Percentiles rank a stretch among this genome's conserved stretches.
Conservation (phyloP, 1,140 invertebrate genomes). For the Procambarus clarkii region DNA sequence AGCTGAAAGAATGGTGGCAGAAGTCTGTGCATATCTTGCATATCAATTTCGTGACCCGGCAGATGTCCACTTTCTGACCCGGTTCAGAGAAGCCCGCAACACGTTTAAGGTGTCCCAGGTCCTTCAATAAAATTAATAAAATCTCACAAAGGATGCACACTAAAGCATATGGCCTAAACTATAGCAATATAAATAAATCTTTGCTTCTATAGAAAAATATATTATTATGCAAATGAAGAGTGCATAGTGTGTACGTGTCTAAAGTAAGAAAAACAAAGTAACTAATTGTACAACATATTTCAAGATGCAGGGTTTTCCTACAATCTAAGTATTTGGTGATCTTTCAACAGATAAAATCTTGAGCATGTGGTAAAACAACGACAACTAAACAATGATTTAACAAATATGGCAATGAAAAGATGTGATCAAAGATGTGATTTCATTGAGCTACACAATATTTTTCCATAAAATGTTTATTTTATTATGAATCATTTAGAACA, state of each 20-base stretch:
- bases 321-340: background rate
- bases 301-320: slow-evolving; percentile 3
- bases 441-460: background rate
- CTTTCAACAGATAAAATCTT: background rate
- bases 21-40: slow-evolving; percentile 51
- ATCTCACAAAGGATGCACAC: slow-evolving; percentile 55
- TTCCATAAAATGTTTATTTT: background rate
- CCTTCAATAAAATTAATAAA: slow-evolving; percentile 61
- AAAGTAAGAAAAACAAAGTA: slow-evolving; percentile 30
- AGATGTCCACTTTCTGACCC: slow-evolving; percentile 59
- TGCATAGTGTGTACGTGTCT: slow-evolving; percentile 28
- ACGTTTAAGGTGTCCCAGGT: slow-evolving; percentile 58
- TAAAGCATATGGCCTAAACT: slow-evolving; percentile 21
- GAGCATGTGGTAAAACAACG: background rate
- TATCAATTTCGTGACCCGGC: slow-evolving; percentile 54
- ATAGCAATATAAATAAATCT: slow-evolving; percentile 5
- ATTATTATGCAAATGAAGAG: slow-evolving; percentile 13
- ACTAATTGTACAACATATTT: slow-evolving; percentile 4
- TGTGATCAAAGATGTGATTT: background rate
- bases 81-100: slow-evolving; percentile 60
- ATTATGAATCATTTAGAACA: background rate
- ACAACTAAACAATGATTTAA: slow-evolving; percentile 9
- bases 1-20: slow-evolving; percentile 30
- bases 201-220: background rate
- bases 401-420: slow-evolving; percentile 8